These are phyloP conservation scores for Choloepus didactylus DNA, from an alignment of 2,797 vertebrate genomes.

Conservation along the genomic window DNA sequence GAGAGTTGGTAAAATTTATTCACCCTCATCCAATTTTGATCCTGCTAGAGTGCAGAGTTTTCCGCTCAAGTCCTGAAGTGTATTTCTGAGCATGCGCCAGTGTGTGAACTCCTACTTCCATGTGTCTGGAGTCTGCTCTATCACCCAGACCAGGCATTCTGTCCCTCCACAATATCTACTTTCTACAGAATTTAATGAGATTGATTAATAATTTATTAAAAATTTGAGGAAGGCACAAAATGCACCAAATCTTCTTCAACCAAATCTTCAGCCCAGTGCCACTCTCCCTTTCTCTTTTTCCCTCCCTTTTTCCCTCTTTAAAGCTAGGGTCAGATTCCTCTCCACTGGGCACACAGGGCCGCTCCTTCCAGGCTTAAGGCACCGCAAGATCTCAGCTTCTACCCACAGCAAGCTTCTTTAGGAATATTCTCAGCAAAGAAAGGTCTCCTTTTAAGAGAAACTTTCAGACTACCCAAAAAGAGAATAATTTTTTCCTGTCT, in stretches of 20 bases:
- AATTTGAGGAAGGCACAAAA: background rate
- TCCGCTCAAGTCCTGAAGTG: background rate
- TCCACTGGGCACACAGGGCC: background rate
- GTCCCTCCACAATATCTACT: background rate
- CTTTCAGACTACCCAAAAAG: background rate
- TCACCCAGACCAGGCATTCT: background rate
- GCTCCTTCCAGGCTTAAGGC: background rate
- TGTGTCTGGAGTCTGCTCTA: too few relatives aligned
- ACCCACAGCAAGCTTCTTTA: background rate
- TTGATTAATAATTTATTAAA: background rate
- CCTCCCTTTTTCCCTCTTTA: background rate
- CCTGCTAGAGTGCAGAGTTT: background rate
- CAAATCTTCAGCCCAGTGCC: background rate
- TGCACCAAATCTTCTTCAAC: background rate
- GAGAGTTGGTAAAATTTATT: background rate
- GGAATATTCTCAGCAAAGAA: background rate
- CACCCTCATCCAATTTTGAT: background rate
- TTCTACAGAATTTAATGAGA: background rate
- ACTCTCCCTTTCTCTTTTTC: background rate
- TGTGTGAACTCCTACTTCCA: background rate
- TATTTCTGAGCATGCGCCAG: background rate
- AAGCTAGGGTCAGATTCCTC: background rate
- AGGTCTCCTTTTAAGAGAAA: background rate
- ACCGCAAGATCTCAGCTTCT: background rate
- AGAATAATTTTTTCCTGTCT: background rate